These are phyloP conservation scores for Cerastis rubricosa DNA, from an alignment of 2,888 invertebrate species.

Conservation along the genomic window DNA sequence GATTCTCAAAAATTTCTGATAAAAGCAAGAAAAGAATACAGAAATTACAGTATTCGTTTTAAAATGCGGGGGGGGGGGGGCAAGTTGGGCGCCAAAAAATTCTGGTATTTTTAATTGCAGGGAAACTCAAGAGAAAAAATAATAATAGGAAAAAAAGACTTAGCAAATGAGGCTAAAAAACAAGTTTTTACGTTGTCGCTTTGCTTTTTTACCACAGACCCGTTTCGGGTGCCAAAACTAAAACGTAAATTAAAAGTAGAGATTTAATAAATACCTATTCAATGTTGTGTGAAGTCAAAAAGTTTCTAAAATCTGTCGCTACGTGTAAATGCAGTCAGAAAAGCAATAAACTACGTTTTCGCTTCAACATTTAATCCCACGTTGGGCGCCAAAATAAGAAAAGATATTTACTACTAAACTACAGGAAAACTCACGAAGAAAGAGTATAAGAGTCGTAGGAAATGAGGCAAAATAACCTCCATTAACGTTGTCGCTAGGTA, in stretches of 20 bases:
- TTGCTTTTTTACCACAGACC: background rate
- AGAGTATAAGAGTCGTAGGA: background rate
- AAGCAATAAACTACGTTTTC: background rate
- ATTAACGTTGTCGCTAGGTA: background rate
- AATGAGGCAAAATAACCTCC: slow-evolving; percentile 25
- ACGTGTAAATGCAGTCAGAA: background rate
- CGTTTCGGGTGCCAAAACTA: slow-evolving; percentile 15
- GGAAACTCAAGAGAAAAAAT: background rate
- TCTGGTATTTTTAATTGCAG: background rate
- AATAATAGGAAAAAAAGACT: background rate
- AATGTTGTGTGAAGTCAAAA: background rate
- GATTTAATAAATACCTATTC: background rate
- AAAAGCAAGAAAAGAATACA: background rate
- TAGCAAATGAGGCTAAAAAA: background rate
- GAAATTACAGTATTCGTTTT: background rate
- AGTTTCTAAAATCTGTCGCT: background rate
- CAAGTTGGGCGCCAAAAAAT: background rate
- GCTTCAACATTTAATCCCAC: background rate
- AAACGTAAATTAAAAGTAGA: background rate
- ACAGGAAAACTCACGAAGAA: background rate
- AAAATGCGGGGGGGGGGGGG: too few relatives aligned
- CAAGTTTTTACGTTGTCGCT: background rate
- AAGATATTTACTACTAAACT: background rate
- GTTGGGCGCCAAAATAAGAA: slow-evolving; percentile 35
- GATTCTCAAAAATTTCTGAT: background rate